Evolutionary conservation across 2,888 invertebrate genomes (phyloP), one percentile per base, ranked within the genome.

Genomic region (Marasmarcha lunaedactyla): DNA sequence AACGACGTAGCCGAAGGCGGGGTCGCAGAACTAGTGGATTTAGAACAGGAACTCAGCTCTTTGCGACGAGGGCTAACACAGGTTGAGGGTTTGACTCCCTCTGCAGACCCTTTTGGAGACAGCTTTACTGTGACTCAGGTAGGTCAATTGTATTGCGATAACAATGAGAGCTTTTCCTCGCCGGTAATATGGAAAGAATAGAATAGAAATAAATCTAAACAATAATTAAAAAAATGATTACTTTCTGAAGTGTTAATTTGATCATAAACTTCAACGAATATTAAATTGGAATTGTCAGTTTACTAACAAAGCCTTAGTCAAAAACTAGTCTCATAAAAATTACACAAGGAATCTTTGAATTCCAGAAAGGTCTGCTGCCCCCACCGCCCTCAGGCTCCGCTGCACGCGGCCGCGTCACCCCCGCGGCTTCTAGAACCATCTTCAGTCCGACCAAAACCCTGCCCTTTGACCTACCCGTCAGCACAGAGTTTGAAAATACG

Each of bases 11-110:
- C 71, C 0, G 78, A 83, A 36, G 88, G 87, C n/a, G 90, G 89
- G 14, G 93, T 94, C 26, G 94, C 94, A 1, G 94, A 95, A 78
- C 79, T 95, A 45, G 90, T 95, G 11, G 95, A 94, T 70, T 78
- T 95, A 48, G 95, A 95, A 66, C 90, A 94, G 56, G 95, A 95
- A 73, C 78, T 95, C 44, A 92, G 90, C 61, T 94, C 93, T 42
- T 76, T 95, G 54, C 90, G 95, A 62, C 89, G 94, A 50, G 95
- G 95, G 1, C 89, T 95, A 46, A 91, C 92, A 49, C 94, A 95
- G 73, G 93, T 95, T 85, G 94, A 94, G 66, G 88, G 92, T 42
- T 90, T 94, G 26, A 94, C 94, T 2, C 87, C 90, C 1, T 81
- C 87, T n/a, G 78, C 87, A 2, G 81, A 81, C 45, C 81, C 81